These are phyloP conservation scores for Phocoena sinus DNA, from an alignment of 2,113 vertebrate species.

Conservation along the genomic window DNA sequence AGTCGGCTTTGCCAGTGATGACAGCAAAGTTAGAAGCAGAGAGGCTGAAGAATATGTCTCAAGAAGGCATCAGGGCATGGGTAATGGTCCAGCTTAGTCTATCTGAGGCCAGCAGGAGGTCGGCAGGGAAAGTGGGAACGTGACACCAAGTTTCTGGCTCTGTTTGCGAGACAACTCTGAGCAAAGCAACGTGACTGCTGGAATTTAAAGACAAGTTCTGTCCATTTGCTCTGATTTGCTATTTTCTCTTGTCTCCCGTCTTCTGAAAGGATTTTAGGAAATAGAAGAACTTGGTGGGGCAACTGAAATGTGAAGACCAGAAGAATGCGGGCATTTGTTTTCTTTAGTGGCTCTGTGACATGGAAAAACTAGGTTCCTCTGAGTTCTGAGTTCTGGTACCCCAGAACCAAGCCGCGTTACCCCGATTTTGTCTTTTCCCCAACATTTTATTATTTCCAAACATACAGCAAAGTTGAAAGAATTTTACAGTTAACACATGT, in stretches of 20 bases:
- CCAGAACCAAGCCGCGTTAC: background rate
- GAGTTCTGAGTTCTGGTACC: background rate
- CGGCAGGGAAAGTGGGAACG: background rate
- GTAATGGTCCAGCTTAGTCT: background rate
- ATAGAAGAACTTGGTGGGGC: background rate
- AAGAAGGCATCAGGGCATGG: constrained; percentile 40
- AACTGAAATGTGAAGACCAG: background rate
- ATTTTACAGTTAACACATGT: background rate
- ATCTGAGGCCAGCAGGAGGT: background rate
- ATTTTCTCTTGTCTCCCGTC: constrained; percentile 15
- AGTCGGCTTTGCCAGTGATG: constrained; percentile 52
- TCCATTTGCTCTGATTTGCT: constrained; percentile 20
- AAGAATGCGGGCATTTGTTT: background rate
- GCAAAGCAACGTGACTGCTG: background rate
- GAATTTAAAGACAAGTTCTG: background rate
- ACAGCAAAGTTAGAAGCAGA: constrained; percentile 66
- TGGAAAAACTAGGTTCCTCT: background rate
- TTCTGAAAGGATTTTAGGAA: background rate
- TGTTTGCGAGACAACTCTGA: background rate
- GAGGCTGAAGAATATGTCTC: background rate
- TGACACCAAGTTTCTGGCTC: background rate
- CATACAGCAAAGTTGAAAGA: background rate
- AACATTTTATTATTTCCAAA: constrained; percentile 6
- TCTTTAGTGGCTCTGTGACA: background rate
- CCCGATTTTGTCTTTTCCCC: background rate